These are phyloP conservation scores for Nothura maculosa DNA, from an alignment of 2,797 vertebrate species.

Conservation along the genomic window DNA sequence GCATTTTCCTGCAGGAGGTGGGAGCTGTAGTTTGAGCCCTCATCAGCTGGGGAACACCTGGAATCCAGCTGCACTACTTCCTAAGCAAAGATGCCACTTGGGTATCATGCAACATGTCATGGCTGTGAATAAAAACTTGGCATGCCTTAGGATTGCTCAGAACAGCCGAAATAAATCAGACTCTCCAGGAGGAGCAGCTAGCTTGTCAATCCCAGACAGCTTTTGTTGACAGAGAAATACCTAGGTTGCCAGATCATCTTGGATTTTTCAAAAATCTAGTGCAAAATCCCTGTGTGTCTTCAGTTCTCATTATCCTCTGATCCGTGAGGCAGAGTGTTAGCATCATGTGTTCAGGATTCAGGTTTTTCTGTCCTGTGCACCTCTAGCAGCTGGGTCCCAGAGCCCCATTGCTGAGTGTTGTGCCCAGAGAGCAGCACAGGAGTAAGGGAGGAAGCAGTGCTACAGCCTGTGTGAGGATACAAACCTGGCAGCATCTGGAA, in stretches of 20 bases:
- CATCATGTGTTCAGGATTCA: constrained; percentile 35
- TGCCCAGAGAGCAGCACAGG: not conserved
- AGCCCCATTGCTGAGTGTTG: not conserved
- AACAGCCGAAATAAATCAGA: constrained; percentile 51
- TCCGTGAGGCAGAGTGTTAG: not conserved
- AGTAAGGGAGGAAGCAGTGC: not conserved
- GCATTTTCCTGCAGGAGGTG: not conserved
- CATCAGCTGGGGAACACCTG: constrained; percentile 32
- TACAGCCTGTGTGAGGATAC: not conserved
- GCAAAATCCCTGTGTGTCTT: constrained; percentile 66
- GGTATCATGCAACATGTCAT: constrained; percentile 40
- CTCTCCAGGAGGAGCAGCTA: constrained; percentile 51
- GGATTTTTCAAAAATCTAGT: constrained; percentile 67
- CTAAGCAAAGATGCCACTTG: not conserved
- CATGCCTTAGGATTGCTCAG: constrained; percentile 14
- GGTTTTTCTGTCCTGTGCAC: not conserved
- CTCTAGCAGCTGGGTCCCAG: not conserved
- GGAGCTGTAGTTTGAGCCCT: not conserved
- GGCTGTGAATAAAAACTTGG: constrained; percentile 50
- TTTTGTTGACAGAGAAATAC: constrained; percentile 66
- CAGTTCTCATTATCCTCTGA: constrained; percentile 61
- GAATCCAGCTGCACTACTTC: constrained; percentile 24
- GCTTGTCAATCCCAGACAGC: constrained; percentile 59
- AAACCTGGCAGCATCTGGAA: not conserved
- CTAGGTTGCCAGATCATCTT: constrained; percentile 69